Evolutionary conservation across 2,888 invertebrate genomes (phyloP), one percentile per base, ranked within the genome.

Genomic region (Epirrhoe alternata): DNA sequence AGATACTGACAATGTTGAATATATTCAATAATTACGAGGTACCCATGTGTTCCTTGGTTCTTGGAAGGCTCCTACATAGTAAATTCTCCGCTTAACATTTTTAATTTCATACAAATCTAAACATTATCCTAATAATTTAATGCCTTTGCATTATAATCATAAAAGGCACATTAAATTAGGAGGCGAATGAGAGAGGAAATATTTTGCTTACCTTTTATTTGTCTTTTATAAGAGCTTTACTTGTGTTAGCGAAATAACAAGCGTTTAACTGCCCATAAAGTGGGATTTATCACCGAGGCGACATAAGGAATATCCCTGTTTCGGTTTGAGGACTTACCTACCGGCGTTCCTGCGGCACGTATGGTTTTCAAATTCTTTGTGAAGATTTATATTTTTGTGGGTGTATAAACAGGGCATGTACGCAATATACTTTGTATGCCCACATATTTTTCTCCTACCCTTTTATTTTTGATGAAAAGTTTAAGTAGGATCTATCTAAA

Each of bases 261-360:
- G 79, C 87, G 81, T 87, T 89, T 88, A 88, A 89, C 86, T 86
- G 87, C 84, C 86, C 86, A 86, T 89, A 88, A 89, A 89, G 77
- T 72, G 70, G 79, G 79, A 89, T 89, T 89, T 89, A 90, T 86
- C 75, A 78, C 78, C 66, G 72, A 73, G 76, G 74, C 79, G 80
- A 85, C 84, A 84, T 84, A 80, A 84, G 85, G 81, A 85, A 85
- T 84, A 85, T 83, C 79, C 79, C 74, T 71, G 73, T 84, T 80
- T 77, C 76, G 77, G 76, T 78, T 83, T 82, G 80, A 80, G 77
- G 78, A 75, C 76, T 77, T 74, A 74, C 76, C 77, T 65, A 49
- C 55, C 17, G 45, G 30, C 53, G 17, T 49, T 33, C 54, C 35
- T 61, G 14, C 16, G 10, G 42, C 16, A 47, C 47, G 30, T 45